Evolutionary conservation across 2,888 invertebrate genomes (phyloP).

Genomic region (Coremacera marginata): DNA sequence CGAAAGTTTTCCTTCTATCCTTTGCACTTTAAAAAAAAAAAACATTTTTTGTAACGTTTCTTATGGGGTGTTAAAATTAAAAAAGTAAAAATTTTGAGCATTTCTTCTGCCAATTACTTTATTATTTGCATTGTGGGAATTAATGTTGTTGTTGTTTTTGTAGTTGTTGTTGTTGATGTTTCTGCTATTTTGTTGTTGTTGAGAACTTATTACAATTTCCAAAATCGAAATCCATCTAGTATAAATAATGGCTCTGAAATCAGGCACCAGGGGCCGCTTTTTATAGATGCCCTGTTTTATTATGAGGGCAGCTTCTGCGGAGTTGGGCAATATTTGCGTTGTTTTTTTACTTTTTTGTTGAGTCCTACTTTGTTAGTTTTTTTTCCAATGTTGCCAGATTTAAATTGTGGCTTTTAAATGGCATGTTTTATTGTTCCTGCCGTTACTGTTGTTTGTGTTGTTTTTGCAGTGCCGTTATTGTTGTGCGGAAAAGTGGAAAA

Average conservation of each 20-base stretch:
- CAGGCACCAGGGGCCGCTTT: constrained; percentile 10
- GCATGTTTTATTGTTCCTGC: constrained; percentile 4
- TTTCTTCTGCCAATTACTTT: constrained; percentile 40
- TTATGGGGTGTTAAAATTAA: neutral
- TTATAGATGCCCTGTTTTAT: constrained; percentile 10
- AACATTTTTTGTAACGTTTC: too few species aligned
- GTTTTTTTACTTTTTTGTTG: neutral
- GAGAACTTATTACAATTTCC: neutral
- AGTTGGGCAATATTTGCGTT: neutral
- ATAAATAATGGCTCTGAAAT: constrained; percentile 19
- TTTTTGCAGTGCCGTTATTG: neutral
- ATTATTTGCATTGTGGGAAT: constrained; percentile 47
- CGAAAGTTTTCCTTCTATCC: too few species aligned
- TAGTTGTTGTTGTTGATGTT: neutral
- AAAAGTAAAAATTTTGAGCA: constrained; percentile 12
- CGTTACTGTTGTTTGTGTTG: neutral
- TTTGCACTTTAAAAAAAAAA: too few species aligned
- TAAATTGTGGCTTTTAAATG: constrained; percentile 29
- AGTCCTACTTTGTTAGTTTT: neutral
- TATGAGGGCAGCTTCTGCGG: neutral
- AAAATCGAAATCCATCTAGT: constrained; percentile 7
- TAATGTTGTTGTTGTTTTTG: neutral
- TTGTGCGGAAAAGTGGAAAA: constrained; percentile 11
- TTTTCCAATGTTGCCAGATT: constrained; percentile 9
- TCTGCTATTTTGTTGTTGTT: neutral